These are phyloP conservation scores for Craterocephalus amniculus DNA, from an alignment of 2,797 vertebrate species.

Conservation along the genomic window DNA sequence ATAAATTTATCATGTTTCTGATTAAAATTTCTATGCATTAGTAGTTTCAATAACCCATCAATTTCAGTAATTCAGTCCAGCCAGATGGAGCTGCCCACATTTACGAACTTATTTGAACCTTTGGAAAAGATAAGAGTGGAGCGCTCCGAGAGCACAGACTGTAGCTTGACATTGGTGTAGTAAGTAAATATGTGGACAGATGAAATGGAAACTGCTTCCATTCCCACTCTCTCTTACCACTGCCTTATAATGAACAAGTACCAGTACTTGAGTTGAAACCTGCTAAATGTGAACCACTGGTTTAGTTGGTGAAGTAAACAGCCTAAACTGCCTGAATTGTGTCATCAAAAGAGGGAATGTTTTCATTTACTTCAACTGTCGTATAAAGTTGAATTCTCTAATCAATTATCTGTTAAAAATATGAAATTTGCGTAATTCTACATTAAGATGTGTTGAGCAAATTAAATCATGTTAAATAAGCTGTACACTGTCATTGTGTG, in stretches of 20 bases:
- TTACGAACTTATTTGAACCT: conserved; percentile 36
- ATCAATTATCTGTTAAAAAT: no score
- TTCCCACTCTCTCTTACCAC: no score
- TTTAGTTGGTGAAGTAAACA: neutral
- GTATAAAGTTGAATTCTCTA: no score
- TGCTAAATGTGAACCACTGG: no score
- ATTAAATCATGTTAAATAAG: no score
- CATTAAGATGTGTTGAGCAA: no score
- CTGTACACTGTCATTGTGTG: no score
- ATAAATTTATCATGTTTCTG: conserved; percentile 6
- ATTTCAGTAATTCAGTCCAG: conserved; percentile 38
- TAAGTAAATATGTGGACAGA: conserved; percentile 42
- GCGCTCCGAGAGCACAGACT: conserved; percentile 30
- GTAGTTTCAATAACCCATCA: neutral
- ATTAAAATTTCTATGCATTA: conserved; percentile 23
- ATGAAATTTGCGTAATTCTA: no score
- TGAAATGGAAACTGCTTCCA: conserved; percentile 38
- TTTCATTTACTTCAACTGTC: no score
- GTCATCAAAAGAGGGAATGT: neutral
- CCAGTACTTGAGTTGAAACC: neutral
- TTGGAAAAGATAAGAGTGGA: conserved; percentile 31
- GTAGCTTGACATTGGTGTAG: conserved; percentile 37
- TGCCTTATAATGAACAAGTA: conserved; percentile 17
- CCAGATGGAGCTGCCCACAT: conserved; percentile 60
- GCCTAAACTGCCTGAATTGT: neutral